phyloP scores from a whole-genome alignment of 1,140 invertebrate species.

The Anoplolepis gracilipes region DNA sequence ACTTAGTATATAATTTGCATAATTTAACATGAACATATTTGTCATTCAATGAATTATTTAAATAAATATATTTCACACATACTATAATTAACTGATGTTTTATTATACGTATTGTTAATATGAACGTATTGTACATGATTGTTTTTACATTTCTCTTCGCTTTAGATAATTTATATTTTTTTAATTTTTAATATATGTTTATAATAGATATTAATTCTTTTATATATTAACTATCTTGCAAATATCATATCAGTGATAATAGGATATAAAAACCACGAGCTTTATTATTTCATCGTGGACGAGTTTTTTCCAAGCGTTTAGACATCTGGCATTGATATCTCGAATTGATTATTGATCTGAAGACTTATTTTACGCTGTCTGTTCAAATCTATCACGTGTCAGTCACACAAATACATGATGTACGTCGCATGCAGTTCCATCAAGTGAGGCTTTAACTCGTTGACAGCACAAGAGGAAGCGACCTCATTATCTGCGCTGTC shows the following conservation, averaged over 20 bases:
- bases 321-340: background rate
- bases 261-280: background rate
- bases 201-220: background rate
- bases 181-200: background rate
- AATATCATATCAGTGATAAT: background rate
- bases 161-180: background rate
- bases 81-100: too few species aligned
- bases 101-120: background rate
- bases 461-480: background rate
- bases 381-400: conserved; percentile 19
- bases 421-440: background rate
- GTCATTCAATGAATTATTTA: background rate
- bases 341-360: background rate
- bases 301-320: background rate
- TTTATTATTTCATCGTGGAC: background rate
- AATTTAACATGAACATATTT: background rate
- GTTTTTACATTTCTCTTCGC: background rate
- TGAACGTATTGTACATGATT: background rate
- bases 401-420: background rate
- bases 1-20: background rate
- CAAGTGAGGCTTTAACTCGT: conserved; percentile 12
- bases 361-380: background rate
- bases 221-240: background rate
- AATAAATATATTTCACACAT: background rate
- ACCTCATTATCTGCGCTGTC: background rate